These are phyloP conservation scores for Drosophila pseudotakahashii DNA, from an alignment of 2,888 invertebrate species.

Conservation along the genomic window DNA sequence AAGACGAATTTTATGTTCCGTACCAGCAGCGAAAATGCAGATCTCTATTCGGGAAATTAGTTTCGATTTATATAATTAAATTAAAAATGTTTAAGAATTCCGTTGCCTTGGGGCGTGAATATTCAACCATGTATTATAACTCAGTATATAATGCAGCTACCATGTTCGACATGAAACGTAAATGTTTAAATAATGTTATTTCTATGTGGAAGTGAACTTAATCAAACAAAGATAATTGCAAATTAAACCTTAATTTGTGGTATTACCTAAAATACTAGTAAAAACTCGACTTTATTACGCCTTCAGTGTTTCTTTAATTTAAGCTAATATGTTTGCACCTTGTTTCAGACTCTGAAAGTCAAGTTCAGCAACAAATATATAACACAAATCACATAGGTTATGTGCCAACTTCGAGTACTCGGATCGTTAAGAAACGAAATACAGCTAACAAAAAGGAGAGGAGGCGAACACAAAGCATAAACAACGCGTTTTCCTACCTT, in stretches of 20 bases:
- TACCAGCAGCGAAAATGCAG: slow-evolving; percentile 8
- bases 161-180: slow-evolving; percentile 51
- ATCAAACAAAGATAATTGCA: neutral
- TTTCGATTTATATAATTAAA: neutral
- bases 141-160: slow-evolving; percentile 44
- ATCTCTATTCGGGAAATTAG: neutral
- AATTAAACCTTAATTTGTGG: neutral
- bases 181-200: neutral
- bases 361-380: slow-evolving; percentile 72
- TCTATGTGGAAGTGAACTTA: neutral
- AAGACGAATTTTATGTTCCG: slow-evolving; percentile 7
- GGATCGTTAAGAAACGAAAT: slow-evolving; percentile 89
- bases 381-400: slow-evolving; percentile 69
- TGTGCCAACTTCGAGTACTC: slow-evolving; percentile 82
- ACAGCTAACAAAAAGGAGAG: slow-evolving; percentile 98
- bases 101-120: slow-evolving; percentile 44
- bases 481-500: slow-evolving; percentile 96
- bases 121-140: slow-evolving; percentile 52
- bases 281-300: neutral
- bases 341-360: slow-evolving; percentile 69
- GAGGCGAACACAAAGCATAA: slow-evolving; percentile 95
- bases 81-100: slow-evolving; percentile 58
- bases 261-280: neutral
- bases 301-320: too few species aligned
- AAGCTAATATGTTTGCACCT: too few species aligned